phyloP scores from a whole-genome alignment of 2,888 invertebrate genomes.

The Netelia fuscicornis region DNA sequence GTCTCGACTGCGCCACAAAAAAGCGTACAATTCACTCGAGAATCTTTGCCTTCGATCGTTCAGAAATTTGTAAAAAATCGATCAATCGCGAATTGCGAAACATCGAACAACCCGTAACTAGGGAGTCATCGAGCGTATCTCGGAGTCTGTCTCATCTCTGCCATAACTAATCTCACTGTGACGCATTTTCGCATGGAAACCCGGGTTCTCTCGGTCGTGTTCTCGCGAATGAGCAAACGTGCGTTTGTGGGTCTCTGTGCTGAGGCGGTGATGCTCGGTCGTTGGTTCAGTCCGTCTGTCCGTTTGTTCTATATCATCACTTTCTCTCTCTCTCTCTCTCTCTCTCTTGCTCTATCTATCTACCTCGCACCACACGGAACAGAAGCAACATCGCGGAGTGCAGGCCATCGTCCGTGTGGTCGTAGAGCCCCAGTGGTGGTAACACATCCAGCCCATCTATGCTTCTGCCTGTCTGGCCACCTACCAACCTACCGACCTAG shows the following conservation, averaged over 20 bases:
- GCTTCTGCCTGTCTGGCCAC: constrained; percentile 65
- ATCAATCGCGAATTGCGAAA: too few species aligned
- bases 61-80: not conserved
- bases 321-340: not conserved
- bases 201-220: constrained; percentile 1
- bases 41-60: too few species aligned
- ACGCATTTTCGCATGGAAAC: constrained; percentile 9
- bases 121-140: not conserved
- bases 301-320: constrained; percentile 18
- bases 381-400: not conserved
- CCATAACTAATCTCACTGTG: constrained; percentile 19
- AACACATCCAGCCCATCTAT: constrained; percentile 43
- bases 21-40: too few species aligned
- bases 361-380: constrained; percentile 22
- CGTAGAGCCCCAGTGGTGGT: constrained; percentile 16
- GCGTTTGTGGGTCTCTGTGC: constrained; percentile 25
- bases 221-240: constrained; percentile 19
- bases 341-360: not conserved
- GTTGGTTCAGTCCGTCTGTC: not conserved
- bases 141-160: constrained; percentile 15
- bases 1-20: too few species aligned
- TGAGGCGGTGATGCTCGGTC: constrained; percentile 7
- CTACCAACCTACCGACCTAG: constrained; percentile 81
- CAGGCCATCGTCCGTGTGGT: not conserved
- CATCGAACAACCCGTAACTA: too few species aligned